Base-by-base conservation (phyloP, 2,113 vertebrate species). In the Pholis gunnellus region DNA sequence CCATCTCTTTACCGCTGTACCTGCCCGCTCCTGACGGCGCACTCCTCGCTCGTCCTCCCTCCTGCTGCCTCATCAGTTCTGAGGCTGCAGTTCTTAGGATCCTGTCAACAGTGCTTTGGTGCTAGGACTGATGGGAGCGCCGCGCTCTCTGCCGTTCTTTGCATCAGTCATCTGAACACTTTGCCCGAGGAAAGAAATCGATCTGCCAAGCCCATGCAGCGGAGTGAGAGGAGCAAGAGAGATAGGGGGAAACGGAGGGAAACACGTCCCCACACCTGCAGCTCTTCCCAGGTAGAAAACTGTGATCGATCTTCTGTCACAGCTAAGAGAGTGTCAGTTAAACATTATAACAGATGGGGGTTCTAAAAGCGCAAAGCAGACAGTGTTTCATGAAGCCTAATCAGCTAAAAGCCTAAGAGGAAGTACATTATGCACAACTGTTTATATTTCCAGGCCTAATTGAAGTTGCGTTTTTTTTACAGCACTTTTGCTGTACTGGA, bases 151-250 rank as follows among this genome's bases (percentile, higher is more conserved):
- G 20, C 86, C 61, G 87, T 72, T 89, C 84, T 78, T 54, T 85
- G 82, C 91, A 93, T 94, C 89, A 93, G 85, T 94, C 91, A 93
- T 94, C 82, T 78, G 85, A 92, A 89, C 90, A 89, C 89, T 91
- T 87, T 20, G 87, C 91, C 90, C 81, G 85, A 71, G 91, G 91
- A 93, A 88, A 81, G 77, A 92, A 93, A 94, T 93, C 88, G 93
- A 94, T 93, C 89, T 91, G 91, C 90, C 93, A 94, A 78, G 82
- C 87, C 87, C 77, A 64, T 75, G 85, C 56, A 48, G 74, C 34
- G 71, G 87, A 88, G 72, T 36, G 29, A 72, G 75, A 59, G 46
- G 72, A 85, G 88, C 25, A 7, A 40, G 70, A 79, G 73, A 75
- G 87, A 82, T 56, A 59, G 75, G 74, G 59, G 83, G 15, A 79